Conservation (phyloP, 2,888 invertebrate genomes). For the Drosophila peninsularis region DNA sequence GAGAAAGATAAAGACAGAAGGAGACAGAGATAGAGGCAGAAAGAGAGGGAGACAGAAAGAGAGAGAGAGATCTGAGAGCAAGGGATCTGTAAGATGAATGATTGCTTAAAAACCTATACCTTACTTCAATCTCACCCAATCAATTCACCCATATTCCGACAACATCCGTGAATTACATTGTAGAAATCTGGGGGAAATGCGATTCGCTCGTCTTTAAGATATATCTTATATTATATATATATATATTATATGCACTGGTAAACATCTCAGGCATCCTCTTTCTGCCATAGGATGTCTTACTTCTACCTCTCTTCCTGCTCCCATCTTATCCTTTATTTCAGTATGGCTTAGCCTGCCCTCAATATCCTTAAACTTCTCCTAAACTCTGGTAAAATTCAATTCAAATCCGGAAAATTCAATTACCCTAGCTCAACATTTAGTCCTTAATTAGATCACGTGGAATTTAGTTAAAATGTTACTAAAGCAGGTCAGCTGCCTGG, state of each 20-base stretch:
- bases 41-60: background rate
- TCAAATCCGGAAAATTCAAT: slow-evolving; percentile 1
- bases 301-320: too few relatives aligned
- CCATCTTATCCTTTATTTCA: background rate
- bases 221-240: too few relatives aligned
- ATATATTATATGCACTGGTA: too few relatives aligned
- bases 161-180: too few relatives aligned
- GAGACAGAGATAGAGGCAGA: background rate
- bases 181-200: too few relatives aligned
- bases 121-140: too few relatives aligned
- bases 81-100: background rate
- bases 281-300: background rate
- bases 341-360: background rate
- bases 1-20: background rate
- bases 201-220: too few relatives aligned
- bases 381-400: background rate
- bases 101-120: too few relatives aligned
- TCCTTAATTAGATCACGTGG: slow-evolving; percentile 16
- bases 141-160: too few relatives aligned
- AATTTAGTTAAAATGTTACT: slow-evolving; percentile 41
- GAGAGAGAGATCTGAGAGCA: background rate
- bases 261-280: background rate
- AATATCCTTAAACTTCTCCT: background rate
- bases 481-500: slow-evolving; percentile 49
- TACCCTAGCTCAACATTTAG: background rate